Conservation (phyloP, 2,888 invertebrate species). For the Leucania comma region DNA sequence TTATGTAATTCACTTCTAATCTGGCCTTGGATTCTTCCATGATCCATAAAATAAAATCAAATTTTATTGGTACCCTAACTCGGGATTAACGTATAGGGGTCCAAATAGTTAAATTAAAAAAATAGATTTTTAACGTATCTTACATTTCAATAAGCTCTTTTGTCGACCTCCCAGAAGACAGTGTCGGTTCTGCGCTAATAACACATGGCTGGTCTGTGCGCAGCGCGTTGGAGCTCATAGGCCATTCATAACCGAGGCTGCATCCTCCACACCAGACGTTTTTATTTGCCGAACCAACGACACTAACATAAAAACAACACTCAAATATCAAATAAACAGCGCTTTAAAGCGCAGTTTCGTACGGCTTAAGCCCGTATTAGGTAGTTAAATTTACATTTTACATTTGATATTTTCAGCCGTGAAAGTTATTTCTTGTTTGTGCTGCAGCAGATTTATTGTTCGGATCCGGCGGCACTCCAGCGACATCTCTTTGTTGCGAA, state of each 20-base stretch:
- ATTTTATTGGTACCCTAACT: not conserved
- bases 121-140: not conserved
- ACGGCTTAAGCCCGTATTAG: slow-evolving; percentile 86
- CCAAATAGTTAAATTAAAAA: not conserved
- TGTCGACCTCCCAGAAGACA: not conserved
- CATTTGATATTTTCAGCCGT: slow-evolving; percentile 89
- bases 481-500: slow-evolving; percentile 84
- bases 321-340: slow-evolving; percentile 87
- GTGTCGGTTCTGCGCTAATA: slow-evolving; percentile 68
- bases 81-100: too few relatives aligned
- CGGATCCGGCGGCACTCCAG: slow-evolving; percentile 72
- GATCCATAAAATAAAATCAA: not conserved
- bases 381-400: slow-evolving; percentile 90
- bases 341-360: slow-evolving; percentile 84
- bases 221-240: slow-evolving; percentile 79
- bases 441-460: slow-evolving; percentile 82
- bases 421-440: slow-evolving; percentile 85
- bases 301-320: slow-evolving; percentile 88
- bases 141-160: not conserved
- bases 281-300: slow-evolving; percentile 85
- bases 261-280: slow-evolving; percentile 83
- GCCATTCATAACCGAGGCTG: slow-evolving; percentile 85
- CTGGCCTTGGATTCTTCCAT: too few relatives aligned
- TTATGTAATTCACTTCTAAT: too few relatives aligned
- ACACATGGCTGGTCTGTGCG: slow-evolving; percentile 68